These are phyloP conservation scores for Odontesthes bonariensis DNA, from an alignment of 2,113 vertebrate species.

Conservation along the genomic window DNA sequence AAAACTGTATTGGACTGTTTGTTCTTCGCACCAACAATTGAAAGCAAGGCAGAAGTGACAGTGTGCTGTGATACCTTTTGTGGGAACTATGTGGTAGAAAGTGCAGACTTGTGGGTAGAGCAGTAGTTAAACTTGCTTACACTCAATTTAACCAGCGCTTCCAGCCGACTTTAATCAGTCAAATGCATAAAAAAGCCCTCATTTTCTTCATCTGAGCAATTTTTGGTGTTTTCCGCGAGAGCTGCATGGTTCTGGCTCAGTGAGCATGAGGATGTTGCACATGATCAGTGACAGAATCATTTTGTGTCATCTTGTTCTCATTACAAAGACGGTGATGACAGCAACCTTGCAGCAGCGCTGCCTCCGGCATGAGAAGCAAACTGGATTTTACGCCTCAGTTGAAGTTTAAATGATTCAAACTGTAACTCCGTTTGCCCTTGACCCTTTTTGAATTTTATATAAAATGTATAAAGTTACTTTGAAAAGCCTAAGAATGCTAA, in stretches of 20 bases:
- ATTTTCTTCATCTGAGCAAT: background rate
- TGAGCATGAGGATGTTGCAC: background rate
- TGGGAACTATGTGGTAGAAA: conserved; percentile 4
- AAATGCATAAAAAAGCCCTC: conserved; percentile 8
- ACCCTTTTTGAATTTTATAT: conserved; percentile 1
- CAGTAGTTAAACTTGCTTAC: conserved; percentile 41
- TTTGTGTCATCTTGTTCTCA: conserved; percentile 4
- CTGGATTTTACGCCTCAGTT: background rate
- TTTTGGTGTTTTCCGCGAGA: background rate
- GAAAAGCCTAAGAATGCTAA: no score
- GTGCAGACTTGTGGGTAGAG: background rate
- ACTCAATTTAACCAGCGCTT: conserved; percentile 38
- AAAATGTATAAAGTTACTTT: no score
- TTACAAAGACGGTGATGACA: background rate
- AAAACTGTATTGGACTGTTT: conserved; percentile 1
- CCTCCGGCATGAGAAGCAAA: background rate
- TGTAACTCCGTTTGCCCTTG: background rate
- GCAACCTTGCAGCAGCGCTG: background rate
- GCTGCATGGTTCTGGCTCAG: background rate
- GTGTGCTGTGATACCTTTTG: background rate
- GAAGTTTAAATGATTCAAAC: conserved; percentile 14
- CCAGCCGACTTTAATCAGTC: conserved; percentile 25
- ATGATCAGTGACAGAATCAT: conserved; percentile 2
- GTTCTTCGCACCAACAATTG: background rate
- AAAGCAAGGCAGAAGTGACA: conserved; percentile 33